Percentiles rank a stretch among this genome's conserved stretches.
Evolutionary conservation across 2,888 invertebrate species (phyloP).

Genomic region (Thera obeliscata): DNA sequence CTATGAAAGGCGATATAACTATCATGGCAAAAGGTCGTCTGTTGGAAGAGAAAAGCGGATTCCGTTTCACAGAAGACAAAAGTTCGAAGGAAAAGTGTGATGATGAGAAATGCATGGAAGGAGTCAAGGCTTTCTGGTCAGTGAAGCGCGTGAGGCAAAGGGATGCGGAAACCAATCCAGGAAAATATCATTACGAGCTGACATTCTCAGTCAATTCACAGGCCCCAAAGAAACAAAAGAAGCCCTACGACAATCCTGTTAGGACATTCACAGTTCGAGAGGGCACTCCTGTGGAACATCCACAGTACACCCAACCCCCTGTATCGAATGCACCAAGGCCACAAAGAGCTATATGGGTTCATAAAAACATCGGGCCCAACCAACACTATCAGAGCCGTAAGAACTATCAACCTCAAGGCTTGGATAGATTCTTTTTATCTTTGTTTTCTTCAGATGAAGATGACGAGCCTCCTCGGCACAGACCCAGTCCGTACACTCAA

Average conservation of each 20-base stretch:
- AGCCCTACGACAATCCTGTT: conserved; percentile 81
- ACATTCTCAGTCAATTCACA: conserved; percentile 86
- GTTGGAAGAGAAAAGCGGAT: conserved; percentile 79
- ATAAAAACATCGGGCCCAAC: conserved; percentile 66
- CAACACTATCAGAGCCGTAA: conserved; percentile 54
- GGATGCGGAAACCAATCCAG: conserved; percentile 73
- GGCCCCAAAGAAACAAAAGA: conserved; percentile 73
- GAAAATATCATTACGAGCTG: conserved; percentile 85
- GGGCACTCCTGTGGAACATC: conserved; percentile 57
- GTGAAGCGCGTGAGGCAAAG: conserved; percentile 88
- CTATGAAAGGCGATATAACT: conserved; percentile 86
- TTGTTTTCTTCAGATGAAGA: conserved; percentile 70
- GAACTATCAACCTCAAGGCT: conserved; percentile 55
- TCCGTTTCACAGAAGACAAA: conserved; percentile 83
- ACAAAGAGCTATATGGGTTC: conserved; percentile 71
- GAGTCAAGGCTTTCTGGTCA: conserved; percentile 87
- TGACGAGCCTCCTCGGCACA: conserved; percentile 54
- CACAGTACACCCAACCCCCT: conserved; percentile 45
- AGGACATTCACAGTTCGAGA: conserved; percentile 87
- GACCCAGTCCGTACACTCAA: conserved; percentile 50
- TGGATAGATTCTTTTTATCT: conserved; percentile 74
- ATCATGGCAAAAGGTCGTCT: conserved; percentile 87
- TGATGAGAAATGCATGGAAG: conserved; percentile 78
- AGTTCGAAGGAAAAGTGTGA: conserved; percentile 61
- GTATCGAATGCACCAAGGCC: conserved; percentile 50